Evolutionary conservation across 2,113 vertebrate genomes (phyloP).

Genomic region (Boulengeromyrus knoepffleri): DNA sequence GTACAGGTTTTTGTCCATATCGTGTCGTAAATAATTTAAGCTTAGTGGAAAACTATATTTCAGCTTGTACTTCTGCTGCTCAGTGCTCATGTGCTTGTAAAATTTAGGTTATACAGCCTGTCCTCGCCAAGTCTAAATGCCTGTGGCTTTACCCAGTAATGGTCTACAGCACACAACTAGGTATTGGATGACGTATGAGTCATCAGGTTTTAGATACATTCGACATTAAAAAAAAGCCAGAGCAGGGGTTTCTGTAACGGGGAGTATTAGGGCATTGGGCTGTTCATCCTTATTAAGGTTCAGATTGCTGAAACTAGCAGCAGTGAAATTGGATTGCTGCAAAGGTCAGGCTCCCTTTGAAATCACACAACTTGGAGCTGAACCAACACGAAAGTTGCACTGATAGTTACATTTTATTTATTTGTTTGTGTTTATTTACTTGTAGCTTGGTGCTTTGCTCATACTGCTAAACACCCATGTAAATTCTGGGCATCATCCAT

Average conservation of each 20-base stretch:
- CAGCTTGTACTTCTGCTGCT: background rate
- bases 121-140: background rate
- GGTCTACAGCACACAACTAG: constrained; percentile 5
- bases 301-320: constrained; percentile 4
- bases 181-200: constrained; percentile 19
- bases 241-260: constrained; percentile 15
- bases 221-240: background rate
- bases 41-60: background rate
- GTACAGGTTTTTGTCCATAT: background rate
- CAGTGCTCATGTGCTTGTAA: background rate
- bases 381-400: background rate
- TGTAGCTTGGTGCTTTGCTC: background rate
- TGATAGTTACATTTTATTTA: background rate
- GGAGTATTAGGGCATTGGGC: constrained; percentile 7
- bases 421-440: background rate
- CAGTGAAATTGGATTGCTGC: constrained; percentile 24
- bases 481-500: background rate
- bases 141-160: background rate
- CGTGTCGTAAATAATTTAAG: background rate
- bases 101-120: background rate
- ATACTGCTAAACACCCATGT: background rate
- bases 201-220: constrained; percentile 18
- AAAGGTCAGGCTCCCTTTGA: constrained; percentile 18
- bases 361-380: background rate
- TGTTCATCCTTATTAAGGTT: constrained; percentile 21